A percentile compares a stretch with the other conserved stretches of the same genome.
phyloP scores from a whole-genome alignment of 2,888 invertebrate genomes.

The Synanthedon formicaeformis region DNA sequence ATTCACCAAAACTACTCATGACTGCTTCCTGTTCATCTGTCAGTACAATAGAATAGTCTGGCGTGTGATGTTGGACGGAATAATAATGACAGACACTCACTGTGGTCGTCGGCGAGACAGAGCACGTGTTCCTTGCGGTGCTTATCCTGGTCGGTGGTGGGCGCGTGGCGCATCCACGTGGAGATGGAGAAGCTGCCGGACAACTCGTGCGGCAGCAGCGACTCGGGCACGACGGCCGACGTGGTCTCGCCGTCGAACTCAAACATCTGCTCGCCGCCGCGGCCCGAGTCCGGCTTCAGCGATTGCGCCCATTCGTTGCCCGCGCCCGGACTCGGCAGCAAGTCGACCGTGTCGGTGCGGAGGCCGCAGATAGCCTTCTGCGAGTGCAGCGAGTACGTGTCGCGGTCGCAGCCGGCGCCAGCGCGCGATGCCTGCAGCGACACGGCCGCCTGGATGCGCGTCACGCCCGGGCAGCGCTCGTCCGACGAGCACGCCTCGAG shows the following conservation, averaged over 20 bases:
- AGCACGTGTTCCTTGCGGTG: conserved; percentile 96
- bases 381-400: conserved; percentile 88
- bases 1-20: too few species aligned
- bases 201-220: conserved; percentile 80
- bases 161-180: conserved; percentile 95
- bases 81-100: conserved; percentile 66
- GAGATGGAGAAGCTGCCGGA: conserved; percentile 89
- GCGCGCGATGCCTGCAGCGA: conserved; percentile 86
- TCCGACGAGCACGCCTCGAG: conserved; percentile 91
- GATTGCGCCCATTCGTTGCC: conserved; percentile 86
- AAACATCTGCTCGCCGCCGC: conserved; percentile 91
- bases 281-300: conserved; percentile 82
- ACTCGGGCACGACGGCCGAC: conserved; percentile 82
- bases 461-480: conserved; percentile 86
- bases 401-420: conserved; percentile 94
- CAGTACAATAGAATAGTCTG: background rate
- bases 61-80: too few species aligned
- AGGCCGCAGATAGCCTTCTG: conserved; percentile 90
- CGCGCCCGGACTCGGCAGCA: conserved; percentile 85
- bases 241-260: conserved; percentile 94
- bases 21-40: too few species aligned
- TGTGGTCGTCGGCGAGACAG: conserved; percentile 97
- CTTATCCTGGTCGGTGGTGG: conserved; percentile 82
- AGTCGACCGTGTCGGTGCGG: conserved; percentile 84
- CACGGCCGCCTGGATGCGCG: conserved; percentile 71